Conservation (phyloP, 2,888 invertebrate genomes). For the Drosophila barbarae region DNA sequence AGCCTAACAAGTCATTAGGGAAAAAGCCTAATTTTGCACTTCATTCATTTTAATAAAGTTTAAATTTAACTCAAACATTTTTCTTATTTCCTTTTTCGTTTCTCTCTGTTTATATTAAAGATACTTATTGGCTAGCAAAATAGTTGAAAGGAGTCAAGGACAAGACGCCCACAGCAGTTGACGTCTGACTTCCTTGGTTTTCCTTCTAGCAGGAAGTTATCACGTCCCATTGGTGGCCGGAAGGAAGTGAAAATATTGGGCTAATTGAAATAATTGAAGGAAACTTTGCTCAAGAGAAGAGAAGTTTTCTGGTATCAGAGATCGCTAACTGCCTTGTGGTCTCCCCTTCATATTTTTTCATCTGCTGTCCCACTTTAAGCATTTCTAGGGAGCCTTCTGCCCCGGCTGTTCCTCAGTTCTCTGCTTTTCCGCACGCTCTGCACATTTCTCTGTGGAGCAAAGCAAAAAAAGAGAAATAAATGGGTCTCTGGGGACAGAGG, state of each 20-base stretch:
- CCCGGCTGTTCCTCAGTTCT: constrained; percentile 37
- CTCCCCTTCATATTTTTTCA: constrained; percentile 1
- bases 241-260: constrained; percentile 31
- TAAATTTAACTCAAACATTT: background rate
- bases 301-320: constrained; percentile 18
- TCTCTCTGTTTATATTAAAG: background rate
- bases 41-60: background rate
- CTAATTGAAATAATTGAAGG: constrained; percentile 35
- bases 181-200: constrained; percentile 8
- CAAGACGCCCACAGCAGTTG: constrained; percentile 9
- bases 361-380: constrained; percentile 1
- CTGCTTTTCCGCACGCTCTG: constrained; percentile 21
- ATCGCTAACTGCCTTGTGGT: constrained; percentile 12
- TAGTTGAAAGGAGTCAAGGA: constrained; percentile 15
- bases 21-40: background rate
- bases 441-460: constrained; percentile 41
- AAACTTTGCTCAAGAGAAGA: constrained; percentile 1
- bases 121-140: constrained; percentile 1
- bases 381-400: constrained; percentile 29
- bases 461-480: constrained; percentile 11
- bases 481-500: constrained; percentile 23
- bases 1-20: background rate
- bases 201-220: constrained; percentile 25
- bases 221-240: constrained; percentile 16
- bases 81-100: background rate